phyloP scores from a whole-genome alignment of 2,113 vertebrate species.

The Petaurus breviceps region DNA sequence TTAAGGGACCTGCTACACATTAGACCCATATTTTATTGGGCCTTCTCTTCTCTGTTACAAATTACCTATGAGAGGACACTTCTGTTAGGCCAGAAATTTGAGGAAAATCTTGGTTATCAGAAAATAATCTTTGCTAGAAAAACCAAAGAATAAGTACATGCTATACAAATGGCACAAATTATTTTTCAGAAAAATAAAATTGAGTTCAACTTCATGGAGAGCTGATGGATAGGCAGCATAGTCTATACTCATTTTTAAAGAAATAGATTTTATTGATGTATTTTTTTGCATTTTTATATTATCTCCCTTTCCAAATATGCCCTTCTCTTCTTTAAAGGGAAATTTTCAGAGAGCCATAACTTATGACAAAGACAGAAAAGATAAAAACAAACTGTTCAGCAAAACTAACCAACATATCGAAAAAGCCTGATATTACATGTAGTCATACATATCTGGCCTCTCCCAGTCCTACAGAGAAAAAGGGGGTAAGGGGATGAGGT shows the following conservation, averaged over 20 bases:
- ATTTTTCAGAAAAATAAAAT: conserved; percentile 32
- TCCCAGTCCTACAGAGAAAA: background rate
- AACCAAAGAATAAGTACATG: background rate
- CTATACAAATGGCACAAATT: background rate
- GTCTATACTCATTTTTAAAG: background rate
- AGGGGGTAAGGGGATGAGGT: background rate
- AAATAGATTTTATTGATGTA: background rate
- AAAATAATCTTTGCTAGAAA: background rate
- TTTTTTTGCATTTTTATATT: background rate
- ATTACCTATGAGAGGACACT: background rate
- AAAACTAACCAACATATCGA: background rate
- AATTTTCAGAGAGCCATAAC: background rate
- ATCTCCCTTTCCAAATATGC: background rate
- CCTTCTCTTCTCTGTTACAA: conserved; percentile 31
- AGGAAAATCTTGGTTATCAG: background rate
- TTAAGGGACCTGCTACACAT: conserved; percentile 45
- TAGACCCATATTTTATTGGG: conserved; percentile 44
- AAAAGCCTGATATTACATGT: background rate
- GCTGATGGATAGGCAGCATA: background rate
- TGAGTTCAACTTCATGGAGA: conserved; percentile 30
- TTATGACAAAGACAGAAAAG: background rate
- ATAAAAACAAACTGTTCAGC: background rate
- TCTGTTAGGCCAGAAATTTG: background rate
- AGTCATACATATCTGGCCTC: background rate
- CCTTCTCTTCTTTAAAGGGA: background rate